phyloP scores from a whole-genome alignment of 1,140 invertebrate species.

The Cataglyphis hispanica region DNA sequence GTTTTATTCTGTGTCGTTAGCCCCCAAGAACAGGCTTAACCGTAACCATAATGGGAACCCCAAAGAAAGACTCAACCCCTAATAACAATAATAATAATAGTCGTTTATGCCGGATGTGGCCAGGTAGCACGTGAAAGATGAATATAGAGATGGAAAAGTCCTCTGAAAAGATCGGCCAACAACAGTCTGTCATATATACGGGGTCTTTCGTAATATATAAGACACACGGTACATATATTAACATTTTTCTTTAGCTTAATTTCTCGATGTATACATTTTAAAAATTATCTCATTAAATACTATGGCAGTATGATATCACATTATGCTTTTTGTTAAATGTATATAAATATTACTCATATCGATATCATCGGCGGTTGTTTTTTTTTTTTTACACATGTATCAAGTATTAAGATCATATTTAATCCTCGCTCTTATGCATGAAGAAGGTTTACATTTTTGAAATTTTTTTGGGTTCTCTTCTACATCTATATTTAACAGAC shows the following conservation, averaged over 20 bases:
- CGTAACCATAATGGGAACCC: slow-evolving; percentile 69
- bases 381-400: too few relatives aligned
- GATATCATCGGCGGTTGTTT: too few relatives aligned
- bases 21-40: slow-evolving; percentile 22
- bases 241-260: neutral
- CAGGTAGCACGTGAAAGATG: slow-evolving; percentile 69
- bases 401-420: too few relatives aligned
- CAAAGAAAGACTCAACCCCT: slow-evolving; percentile 65
- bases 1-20: slow-evolving; percentile 61
- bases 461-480: neutral
- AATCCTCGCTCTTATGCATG: too few relatives aligned
- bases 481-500: neutral
- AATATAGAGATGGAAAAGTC: neutral
- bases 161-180: neutral
- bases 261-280: neutral
- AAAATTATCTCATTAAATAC: neutral
- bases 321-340: neutral
- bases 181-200: neutral
- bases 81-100: slow-evolving; percentile 62
- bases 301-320: neutral
- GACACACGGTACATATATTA: neutral
- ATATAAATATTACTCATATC: too few relatives aligned
- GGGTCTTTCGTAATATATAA: too few relatives aligned
- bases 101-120: slow-evolving; percentile 69
- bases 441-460: too few relatives aligned